Evolutionary conservation across 1,140 invertebrate genomes (phyloP).

Genomic region (Musca vetustissima): DNA sequence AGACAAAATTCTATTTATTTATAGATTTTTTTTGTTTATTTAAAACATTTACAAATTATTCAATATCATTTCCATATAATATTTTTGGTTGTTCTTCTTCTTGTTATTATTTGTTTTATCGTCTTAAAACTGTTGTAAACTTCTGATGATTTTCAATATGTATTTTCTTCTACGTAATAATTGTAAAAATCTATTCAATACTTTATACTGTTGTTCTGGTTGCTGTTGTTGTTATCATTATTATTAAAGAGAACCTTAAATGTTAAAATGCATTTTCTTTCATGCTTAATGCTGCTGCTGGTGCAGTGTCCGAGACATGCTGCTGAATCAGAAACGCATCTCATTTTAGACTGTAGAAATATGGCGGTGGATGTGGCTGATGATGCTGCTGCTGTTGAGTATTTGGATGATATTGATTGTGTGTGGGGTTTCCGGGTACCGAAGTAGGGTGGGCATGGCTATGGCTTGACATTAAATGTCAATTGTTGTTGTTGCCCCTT

Average conservation of each 20-base stretch:
- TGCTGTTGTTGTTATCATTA: too few species aligned
- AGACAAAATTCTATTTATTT: too few species aligned
- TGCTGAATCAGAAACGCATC: too few species aligned
- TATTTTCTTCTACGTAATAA: background rate
- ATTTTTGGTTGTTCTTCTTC: background rate
- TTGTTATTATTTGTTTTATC: too few species aligned
- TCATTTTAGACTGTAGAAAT: background rate
- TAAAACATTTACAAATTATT: slow-evolving; percentile 18
- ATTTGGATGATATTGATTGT: slow-evolving; percentile 11
- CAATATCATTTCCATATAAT: slow-evolving; percentile 16
- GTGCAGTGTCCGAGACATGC: too few species aligned
- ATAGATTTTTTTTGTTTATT: background rate
- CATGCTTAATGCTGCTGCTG: background rate
- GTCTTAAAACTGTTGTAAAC: too few species aligned
- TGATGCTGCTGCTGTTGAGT: background rate
- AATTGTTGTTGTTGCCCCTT: slow-evolving; percentile 33
- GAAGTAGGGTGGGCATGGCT: background rate
- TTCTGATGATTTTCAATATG: too few species aligned
- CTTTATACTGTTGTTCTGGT: too few species aligned
- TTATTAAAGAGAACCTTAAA: background rate
- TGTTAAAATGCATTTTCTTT: background rate
- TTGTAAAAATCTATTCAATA: slow-evolving; percentile 9
- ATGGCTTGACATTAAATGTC: slow-evolving; percentile 2
- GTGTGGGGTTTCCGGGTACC: background rate
- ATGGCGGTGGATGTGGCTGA: background rate